A percentile compares a stretch with the other conserved stretches of the same genome.
Conservation (phyloP, 37 sponge, comb jelly and placozoan species). For the Ephydatia muelleri region DNA sequence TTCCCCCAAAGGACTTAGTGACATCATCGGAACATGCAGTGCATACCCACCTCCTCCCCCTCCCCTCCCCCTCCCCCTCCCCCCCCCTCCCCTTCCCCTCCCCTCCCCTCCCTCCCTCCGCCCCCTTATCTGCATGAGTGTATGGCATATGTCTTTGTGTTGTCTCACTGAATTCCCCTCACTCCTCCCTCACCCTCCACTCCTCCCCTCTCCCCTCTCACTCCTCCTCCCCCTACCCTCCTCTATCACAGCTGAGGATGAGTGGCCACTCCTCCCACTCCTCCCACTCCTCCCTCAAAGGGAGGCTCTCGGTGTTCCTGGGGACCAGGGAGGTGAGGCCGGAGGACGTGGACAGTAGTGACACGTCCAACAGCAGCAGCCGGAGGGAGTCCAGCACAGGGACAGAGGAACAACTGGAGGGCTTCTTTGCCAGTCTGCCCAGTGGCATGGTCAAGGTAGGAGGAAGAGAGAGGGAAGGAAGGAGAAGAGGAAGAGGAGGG, state of each 20-base stretch:
- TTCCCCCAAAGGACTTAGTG: no score
- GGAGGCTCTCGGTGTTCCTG: background rate
- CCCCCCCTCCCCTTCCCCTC: background rate
- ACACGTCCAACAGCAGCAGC: background rate
- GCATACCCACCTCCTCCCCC: background rate
- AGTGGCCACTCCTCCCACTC: background rate
- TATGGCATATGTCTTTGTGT: no score
- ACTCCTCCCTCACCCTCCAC: background rate
- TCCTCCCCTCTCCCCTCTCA: background rate
- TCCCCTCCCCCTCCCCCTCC: background rate
- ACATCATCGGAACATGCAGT: no score
- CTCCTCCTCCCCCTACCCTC: background rate
- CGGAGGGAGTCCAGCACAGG: background rate
- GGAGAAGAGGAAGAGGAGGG: background rate
- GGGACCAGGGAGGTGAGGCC: background rate
- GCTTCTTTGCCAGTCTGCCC: slow-evolving; percentile 13
- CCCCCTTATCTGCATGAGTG: no score
- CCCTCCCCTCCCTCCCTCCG: no score
- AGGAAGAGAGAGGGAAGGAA: background rate
- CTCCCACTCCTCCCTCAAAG: background rate
- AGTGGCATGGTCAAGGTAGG: slow-evolving; percentile 40
- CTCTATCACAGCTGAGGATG: no score
- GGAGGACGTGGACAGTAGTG: background rate
- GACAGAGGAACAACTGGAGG: slow-evolving; percentile 3
- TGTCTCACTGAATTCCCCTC: no score